Base-by-base conservation (phyloP, 2,113 vertebrate species). In the Brachirus orientalis region DNA sequence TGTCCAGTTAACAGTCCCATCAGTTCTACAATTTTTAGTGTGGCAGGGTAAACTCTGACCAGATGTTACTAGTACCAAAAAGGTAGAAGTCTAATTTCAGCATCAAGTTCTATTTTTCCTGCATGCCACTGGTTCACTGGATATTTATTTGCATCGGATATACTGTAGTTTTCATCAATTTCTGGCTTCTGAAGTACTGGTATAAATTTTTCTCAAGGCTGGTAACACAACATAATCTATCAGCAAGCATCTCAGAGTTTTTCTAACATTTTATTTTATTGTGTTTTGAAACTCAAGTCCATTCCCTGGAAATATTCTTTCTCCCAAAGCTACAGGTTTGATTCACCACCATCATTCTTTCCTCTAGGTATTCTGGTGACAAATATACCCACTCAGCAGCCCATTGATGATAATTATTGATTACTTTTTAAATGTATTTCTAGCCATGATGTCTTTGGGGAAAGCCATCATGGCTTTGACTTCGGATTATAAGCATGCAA, bases 391-490 rank as follows among this genome's bases (percentile, higher is more conserved):
- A 16, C 17, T 18, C 36, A 45, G 40, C 17, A 8, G 52, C 35
- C 38, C 37, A 17, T 8, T 50, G 57, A 70, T 62, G 48, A 59
- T 70, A 64, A 66, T 36, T 74, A 86, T 85, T 75, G 78, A 88
- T 83, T 86, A 69, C 53, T 65, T 38, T 64, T 66, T 48, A 56
- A 62, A 69, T 17, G 17, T 61, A 10, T 63, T 71, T 63, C 40
- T 9, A 33, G 18, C 12, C 40, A 68, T 52, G 33, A 41, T 45
- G 38, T 8, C 38, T 40, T 13, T n/a, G n/a, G n/a, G n/a, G n/a
- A n/a, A n/a, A n/a, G 60, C 67, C 45, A 5, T 70, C 48, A 33
- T 64, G 45, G 38, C 22, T 36, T 38, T 62, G 28, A 85, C 52
- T 62, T 50, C 28, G 64, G 19, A 40, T 20, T 22, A 22, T 10